A percentile compares a stretch with the other conserved stretches of the same genome.
Evolutionary conservation across 2,797 vertebrate species (phyloP).

Genomic region (Delichon dasypus): DNA sequence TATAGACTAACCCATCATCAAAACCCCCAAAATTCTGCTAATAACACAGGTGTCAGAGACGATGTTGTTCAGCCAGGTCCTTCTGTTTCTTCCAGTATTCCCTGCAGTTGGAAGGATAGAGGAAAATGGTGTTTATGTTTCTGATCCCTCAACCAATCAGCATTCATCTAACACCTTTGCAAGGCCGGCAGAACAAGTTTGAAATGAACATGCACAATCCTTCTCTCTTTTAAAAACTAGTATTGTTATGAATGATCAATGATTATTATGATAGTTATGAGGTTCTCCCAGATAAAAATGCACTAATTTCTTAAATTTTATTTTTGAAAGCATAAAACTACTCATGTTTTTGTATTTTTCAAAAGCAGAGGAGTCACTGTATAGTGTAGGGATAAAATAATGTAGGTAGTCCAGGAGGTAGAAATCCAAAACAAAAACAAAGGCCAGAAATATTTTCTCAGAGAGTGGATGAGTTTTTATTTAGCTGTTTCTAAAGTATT

Average conservation of each 20-base stretch:
- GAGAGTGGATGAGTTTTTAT: neutral
- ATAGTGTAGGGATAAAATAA: neutral
- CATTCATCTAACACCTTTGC: neutral
- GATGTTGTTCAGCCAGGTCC: neutral
- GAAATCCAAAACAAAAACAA: neutral
- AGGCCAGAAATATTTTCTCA: neutral
- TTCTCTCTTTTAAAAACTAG: neutral
- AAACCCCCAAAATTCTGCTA: rapidly evolving
- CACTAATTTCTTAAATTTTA: neutral
- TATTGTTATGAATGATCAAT: neutral
- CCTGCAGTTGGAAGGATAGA: neutral
- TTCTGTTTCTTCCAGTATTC: neutral
- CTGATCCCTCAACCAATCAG: neutral
- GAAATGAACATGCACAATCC: neutral
- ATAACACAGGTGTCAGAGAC: neutral
- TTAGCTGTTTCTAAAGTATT: neutral
- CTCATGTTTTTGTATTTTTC: rapidly evolving
- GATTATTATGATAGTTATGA: neutral
- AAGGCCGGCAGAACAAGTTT: neutral
- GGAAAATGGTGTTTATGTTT: neutral
- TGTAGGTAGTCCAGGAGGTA: neutral
- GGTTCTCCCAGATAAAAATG: neutral
- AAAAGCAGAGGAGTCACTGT: neutral
- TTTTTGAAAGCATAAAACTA: neutral
- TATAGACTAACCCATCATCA: neutral